A percentile compares a stretch with the other conserved stretches of the same genome.
Conservation (phyloP, 1,140 invertebrate genomes). For the Drosophila navojoa region DNA sequence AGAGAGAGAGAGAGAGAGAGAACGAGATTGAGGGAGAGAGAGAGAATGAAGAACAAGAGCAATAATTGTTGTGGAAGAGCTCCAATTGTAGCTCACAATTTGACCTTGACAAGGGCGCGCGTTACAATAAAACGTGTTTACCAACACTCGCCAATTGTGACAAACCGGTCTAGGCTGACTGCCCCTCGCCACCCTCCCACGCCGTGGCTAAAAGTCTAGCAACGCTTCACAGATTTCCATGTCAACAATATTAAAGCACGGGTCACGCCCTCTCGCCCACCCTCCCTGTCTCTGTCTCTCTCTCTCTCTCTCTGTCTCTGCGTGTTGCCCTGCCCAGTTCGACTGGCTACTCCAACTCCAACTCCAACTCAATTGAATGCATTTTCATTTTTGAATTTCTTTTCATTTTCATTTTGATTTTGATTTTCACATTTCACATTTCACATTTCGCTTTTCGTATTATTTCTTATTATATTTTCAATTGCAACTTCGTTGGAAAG, state of each 20-base stretch:
- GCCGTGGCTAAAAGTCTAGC: conserved; percentile 25
- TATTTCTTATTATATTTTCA: conserved; percentile 2
- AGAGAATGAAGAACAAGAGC: no score
- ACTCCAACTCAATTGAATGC: conserved; percentile 5
- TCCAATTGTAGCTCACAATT: conserved; percentile 24
- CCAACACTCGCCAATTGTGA: conserved; percentile 29
- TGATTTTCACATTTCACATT: no score
- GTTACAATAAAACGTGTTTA: conserved; percentile 58
- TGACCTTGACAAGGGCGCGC: conserved; percentile 77
- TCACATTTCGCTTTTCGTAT: conserved; percentile 30
- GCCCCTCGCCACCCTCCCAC: conserved; percentile 45
- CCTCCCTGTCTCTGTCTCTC: not conserved
- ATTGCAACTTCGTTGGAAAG: conserved; percentile 62
- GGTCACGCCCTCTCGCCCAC: conserved; percentile 1
- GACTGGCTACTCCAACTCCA: no score
- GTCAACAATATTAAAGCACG: conserved; percentile 7
- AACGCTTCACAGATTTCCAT: conserved; percentile 72
- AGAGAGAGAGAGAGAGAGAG: no score
- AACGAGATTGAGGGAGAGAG: no score
- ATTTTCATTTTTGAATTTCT: conserved; percentile 6
- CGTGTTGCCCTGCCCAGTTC: not conserved
- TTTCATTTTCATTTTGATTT: conserved; percentile 13
- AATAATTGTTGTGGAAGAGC: not conserved
- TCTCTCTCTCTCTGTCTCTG: not conserved
- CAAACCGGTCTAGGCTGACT: conserved; percentile 54